Conservation (phyloP, 2,888 invertebrate genomes). For the Cephus rjabovi region DNA sequence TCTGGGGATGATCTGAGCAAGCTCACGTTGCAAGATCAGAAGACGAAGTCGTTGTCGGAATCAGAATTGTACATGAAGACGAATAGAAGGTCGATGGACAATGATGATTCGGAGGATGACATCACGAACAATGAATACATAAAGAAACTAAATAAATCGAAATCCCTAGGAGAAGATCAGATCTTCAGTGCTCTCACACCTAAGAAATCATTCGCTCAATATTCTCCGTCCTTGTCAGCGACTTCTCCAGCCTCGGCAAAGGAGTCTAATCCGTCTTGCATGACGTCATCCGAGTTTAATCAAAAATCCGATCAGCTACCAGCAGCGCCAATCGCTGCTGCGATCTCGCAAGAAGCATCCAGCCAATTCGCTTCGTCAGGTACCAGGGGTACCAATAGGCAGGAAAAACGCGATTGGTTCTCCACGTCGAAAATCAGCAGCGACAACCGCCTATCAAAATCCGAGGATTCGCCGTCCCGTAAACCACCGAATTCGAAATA, state of each 20-base stretch:
- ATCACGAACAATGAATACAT: background rate
- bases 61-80: background rate
- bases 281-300: background rate
- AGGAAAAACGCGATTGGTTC: background rate
- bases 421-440: too few species aligned
- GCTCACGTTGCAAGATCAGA: background rate
- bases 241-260: background rate
- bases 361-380: background rate
- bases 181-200: background rate
- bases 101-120: background rate
- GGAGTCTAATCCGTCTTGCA: background rate
- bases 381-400: background rate
- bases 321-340: background rate
- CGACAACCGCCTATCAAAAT: too few species aligned
- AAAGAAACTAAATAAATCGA: slow-evolving; percentile 16
- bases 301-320: background rate
- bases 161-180: slow-evolving; percentile 6
- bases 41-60: background rate
- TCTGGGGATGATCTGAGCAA: background rate
- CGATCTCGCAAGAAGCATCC: background rate
- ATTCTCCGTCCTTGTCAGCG: background rate
- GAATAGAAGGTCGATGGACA: background rate
- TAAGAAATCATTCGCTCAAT: background rate
- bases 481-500: background rate
- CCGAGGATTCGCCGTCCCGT: too few species aligned